A percentile compares a stretch with the other conserved stretches of the same genome.
phyloP scores from a whole-genome alignment of 1,140 invertebrate genomes.

The Lerema accius region DNA sequence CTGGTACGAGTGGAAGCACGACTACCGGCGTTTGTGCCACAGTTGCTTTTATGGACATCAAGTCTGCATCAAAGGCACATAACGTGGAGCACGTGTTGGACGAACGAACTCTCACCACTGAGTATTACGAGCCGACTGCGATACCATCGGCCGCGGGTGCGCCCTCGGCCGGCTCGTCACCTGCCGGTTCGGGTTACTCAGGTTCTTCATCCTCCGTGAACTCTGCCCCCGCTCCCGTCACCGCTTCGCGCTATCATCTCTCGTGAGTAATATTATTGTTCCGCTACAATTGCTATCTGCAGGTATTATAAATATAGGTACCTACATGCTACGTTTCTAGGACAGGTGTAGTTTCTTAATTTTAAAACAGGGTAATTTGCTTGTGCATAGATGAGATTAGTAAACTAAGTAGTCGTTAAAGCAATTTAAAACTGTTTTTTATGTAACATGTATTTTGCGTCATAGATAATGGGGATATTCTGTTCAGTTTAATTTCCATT shows the following conservation, averaged over 20 bases:
- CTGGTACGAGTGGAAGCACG: slow-evolving; percentile 72
- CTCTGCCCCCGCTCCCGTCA: slow-evolving; percentile 78
- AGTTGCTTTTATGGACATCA: slow-evolving; percentile 98
- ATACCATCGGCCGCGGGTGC: slow-evolving; percentile 84
- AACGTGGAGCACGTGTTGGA: slow-evolving; percentile 94
- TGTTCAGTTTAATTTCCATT: not conserved
- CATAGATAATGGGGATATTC: not conserved
- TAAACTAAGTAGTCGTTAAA: too few relatives aligned
- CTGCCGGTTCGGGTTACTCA: slow-evolving; percentile 83
- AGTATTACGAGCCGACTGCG: slow-evolving; percentile 95
- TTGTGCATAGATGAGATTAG: too few relatives aligned
- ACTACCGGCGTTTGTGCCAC: slow-evolving; percentile 89
- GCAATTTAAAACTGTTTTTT: too few relatives aligned
- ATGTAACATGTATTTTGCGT: too few relatives aligned
- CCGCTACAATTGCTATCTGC: slow-evolving; percentile 47
- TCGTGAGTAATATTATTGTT: slow-evolving; percentile 65
- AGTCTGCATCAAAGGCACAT: slow-evolving; percentile 96
- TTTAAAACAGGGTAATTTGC: too few relatives aligned
- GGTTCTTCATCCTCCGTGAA: slow-evolving; percentile 84
- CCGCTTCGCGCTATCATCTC: slow-evolving; percentile 79
- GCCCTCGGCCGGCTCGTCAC: slow-evolving; percentile 82
- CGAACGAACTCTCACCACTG: slow-evolving; percentile 92
- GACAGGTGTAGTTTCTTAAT: too few relatives aligned
- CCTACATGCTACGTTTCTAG: too few relatives aligned
- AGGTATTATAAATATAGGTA: slow-evolving; percentile 41